These are phyloP conservation scores for Zosterops borbonicus DNA, from an alignment of 2,113 vertebrate species.

Conservation along the genomic window DNA sequence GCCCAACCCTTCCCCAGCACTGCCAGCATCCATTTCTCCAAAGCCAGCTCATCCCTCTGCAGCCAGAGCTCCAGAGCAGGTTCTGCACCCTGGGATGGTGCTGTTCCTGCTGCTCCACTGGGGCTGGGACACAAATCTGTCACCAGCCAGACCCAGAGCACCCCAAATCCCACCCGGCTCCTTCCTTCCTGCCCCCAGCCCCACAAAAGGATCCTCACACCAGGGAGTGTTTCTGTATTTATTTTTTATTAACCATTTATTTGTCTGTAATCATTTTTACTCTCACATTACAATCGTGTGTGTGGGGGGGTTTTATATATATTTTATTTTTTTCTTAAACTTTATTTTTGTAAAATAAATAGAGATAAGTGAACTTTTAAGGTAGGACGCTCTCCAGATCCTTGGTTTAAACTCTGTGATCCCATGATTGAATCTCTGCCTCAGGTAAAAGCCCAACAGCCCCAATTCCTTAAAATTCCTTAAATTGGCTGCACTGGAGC, in stretches of 20 bases:
- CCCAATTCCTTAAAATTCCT: neutral
- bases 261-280: slow-evolving; percentile 50
- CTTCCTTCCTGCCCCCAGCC: neutral
- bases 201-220: neutral
- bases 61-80: neutral
- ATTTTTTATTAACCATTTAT: slow-evolving; percentile 74
- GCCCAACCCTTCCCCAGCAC: neutral
- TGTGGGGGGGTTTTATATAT: neutral
- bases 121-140: fast-evolving
- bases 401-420: slow-evolving; percentile 71
- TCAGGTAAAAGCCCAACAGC: neutral
- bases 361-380: slow-evolving; percentile 67
- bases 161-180: fast-evolving
- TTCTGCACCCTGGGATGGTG: fast-evolving
- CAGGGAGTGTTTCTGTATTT: neutral
- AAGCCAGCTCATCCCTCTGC: neutral
- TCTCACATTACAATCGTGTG: slow-evolving; percentile 60
- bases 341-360: slow-evolving; percentile 77
- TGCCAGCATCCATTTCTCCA: neutral
- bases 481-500: neutral
- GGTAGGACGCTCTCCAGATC: slow-evolving; percentile 49
- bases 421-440: slow-evolving; percentile 74
- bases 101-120: neutral
- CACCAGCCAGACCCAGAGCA: fast-evolving
- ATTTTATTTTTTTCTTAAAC: neutral